phyloP scores from a whole-genome alignment of 2,888 invertebrate species.

The Galerucella calmariensis region DNA sequence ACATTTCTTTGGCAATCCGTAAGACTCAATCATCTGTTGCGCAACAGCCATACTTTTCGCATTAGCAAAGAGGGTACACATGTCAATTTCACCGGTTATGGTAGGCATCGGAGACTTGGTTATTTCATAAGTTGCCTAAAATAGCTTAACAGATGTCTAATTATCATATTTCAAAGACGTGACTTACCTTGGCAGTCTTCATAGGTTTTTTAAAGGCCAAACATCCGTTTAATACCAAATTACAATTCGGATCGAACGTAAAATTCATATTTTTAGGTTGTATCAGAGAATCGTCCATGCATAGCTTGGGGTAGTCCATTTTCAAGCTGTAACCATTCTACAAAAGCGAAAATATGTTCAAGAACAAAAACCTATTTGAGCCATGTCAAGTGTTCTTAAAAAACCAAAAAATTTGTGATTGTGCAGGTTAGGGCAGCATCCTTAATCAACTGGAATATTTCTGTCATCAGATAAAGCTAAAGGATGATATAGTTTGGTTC shows the following conservation, averaged over 20 bases:
- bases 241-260: constrained; percentile 63
- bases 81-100: constrained; percentile 62
- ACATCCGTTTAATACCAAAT: constrained; percentile 64
- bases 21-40: not conserved
- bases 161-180: no score
- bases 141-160: constrained; percentile 21
- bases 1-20: constrained; percentile 7
- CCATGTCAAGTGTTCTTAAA: no score
- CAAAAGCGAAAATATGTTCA: constrained; percentile 17
- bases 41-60: not conserved
- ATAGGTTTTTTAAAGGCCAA: constrained; percentile 61
- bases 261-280: constrained; percentile 43
- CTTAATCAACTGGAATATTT: no score
- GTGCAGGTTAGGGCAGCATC: no score
- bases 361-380: not conserved
- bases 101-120: constrained; percentile 64
- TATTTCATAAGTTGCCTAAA: constrained; percentile 59
- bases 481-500: no score
- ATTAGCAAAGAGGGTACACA: constrained; percentile 54
- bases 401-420: not conserved
- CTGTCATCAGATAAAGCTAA: no score
- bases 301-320: constrained; percentile 49
- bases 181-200: constrained; percentile 58
- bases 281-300: constrained; percentile 46
- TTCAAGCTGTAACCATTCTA: constrained; percentile 56